Base-by-base conservation (phyloP, 2,113 vertebrate species). In the Pavo muticus region DNA sequence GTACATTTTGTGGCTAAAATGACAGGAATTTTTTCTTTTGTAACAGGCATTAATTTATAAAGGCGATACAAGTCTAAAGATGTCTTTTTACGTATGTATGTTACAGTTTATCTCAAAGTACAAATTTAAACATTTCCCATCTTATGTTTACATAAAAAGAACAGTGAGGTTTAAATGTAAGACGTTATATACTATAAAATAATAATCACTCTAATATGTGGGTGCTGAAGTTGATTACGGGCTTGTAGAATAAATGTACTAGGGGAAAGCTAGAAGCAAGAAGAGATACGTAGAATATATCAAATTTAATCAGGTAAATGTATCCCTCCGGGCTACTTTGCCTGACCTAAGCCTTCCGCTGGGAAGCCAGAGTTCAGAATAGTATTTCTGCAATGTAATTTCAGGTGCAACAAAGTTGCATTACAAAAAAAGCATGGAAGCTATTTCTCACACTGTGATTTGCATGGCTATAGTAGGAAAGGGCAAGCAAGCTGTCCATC, bases 241-340 rank as follows among this genome's bases (percentile, higher is more conserved):
- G 42, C 67, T 60, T 82, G 32, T 68, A 83, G 91, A 95, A 94
- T 86, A 95, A 90, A 95, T 68, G 91, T 84, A 93, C 35, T 47
- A 56, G 44, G 27, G 84, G 68, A 87, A 57, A n/a, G 17, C 60
- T 61, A 88, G 81, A 93, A 94, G 71, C 79, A 93, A 92, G 69
- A 77, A 54, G 24, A 24, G 92, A 89, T 82, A 80, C 57, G 71
- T 12, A 87, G 77, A 96, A 93, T 91, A 91, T 54, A 95, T 95
- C 94, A 95, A 21, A 95, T 91, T 92, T 95, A 93, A 96, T 97
- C 94, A 96, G 74, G 74, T 32, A 95, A 96, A 95, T 79, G 74
- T 68, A 93, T 89, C 94, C 91, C 91, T 89, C 54, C 74, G 94
- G 95, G 80, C 90, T 93, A 80, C 77, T 96, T 83, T 60, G 71